phyloP scores from a whole-genome alignment of 2,888 invertebrate species.

The Archaeoteleia sp. region DNA sequence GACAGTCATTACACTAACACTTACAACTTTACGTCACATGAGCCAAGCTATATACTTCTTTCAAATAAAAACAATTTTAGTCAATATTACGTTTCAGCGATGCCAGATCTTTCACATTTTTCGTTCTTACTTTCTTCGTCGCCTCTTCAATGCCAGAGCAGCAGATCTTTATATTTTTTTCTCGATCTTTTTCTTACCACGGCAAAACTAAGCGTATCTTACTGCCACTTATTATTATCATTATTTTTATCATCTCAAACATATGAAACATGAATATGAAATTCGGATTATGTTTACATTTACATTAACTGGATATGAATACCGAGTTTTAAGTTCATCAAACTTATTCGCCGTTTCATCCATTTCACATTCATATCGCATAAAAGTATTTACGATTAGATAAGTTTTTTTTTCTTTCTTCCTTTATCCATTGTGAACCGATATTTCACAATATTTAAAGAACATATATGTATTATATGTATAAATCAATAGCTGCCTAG shows the following conservation, averaged over 20 bases:
- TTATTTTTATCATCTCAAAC: no score
- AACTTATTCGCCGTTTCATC: no score
- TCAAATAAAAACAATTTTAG: constrained; percentile 22
- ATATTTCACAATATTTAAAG: neutral
- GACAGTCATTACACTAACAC: constrained; percentile 62
- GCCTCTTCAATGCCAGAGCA: constrained; percentile 27
- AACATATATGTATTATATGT: neutral
- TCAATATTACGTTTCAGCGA: neutral
- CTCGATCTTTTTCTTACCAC: neutral
- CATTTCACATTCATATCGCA: no score
- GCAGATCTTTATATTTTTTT: constrained; percentile 20
- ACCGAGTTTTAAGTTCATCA: no score
- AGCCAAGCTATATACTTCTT: constrained; percentile 47
- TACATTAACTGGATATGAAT: no score
- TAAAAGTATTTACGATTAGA: no score
- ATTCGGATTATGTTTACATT: no score
- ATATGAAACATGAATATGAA: no score
- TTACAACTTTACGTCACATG: constrained; percentile 61
- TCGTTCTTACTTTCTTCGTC: neutral
- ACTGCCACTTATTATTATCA: no score
- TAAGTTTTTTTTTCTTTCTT: no score
- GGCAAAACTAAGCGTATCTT: no score
- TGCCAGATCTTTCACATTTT: constrained; percentile 44
- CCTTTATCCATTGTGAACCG: constrained; percentile 1
- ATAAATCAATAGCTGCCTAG: constrained; percentile 30